Base-by-base conservation (phyloP, 1,140 invertebrate genomes). In the Berghia stephanieae region DNA sequence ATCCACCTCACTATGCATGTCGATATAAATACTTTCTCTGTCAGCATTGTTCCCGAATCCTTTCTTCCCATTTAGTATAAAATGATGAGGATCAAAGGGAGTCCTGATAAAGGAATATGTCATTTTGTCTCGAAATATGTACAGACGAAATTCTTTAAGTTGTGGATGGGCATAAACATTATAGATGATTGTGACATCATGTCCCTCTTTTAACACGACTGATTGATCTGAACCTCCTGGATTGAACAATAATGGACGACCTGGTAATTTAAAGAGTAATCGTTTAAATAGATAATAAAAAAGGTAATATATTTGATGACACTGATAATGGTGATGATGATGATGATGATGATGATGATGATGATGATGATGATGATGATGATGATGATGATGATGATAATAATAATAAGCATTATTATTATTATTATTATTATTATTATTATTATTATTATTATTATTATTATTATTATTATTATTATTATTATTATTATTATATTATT, bases 371-470 rank as follows among this genome's bases (percentile, higher is more conserved):
- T 71, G 69, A 46, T 71, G 40, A 71, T 71, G 69, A 71, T 71
- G 24, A 43, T 71, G 40, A 46, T 71, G 69, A 43, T 71, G 40
- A 43, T 71, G 24, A 43, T 71, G 24, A 43, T 71, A 31, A 43
- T 71, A 38, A 67, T 2, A 18, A 67, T 67, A 1, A 34, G 16
- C 16, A 34, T 67, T 16, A 67, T 52, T 13, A 67, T 34, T n/a
- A 71, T 71, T n/a, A 71, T 46, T n/a, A 71, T 71, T n/a, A 71
- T 2, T n/a, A 71, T 71, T n/a, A 71, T 46, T n/a, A 1, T 71
- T 18, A 42, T 71, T 18, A 71, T 71, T 18, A 71, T 71, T 18
- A 42, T 71, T 13, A 71, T 71, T 18, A 71, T 71, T 18, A 71
- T 71, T 18, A 71, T 71, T 18, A 42, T 71, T 18, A 71, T 42